These are phyloP conservation scores for Premnoplex brunnescens DNA, from an alignment of 2,797 vertebrate genomes.

Conservation along the genomic window DNA sequence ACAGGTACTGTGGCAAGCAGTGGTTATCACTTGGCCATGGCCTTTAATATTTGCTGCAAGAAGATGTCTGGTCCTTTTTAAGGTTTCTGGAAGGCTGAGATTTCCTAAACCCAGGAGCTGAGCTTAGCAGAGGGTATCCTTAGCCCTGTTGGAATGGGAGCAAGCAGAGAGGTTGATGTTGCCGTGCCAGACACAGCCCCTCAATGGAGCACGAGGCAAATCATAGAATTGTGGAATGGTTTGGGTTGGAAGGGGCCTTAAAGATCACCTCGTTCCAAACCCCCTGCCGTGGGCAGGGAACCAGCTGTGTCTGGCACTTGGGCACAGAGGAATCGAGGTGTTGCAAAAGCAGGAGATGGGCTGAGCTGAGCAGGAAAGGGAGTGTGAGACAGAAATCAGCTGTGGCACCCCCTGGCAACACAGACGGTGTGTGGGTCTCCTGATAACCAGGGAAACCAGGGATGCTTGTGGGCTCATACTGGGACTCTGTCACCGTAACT, in stretches of 20 bases:
- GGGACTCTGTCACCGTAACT: neutral
- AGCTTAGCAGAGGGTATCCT: neutral
- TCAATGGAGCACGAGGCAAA: neutral
- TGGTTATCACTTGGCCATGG: neutral
- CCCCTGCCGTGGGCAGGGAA: neutral
- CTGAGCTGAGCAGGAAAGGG: neutral
- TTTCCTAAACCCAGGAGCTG: neutral
- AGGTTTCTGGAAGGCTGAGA: neutral
- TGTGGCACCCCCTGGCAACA: rapidly evolving
- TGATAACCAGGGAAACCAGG: neutral
- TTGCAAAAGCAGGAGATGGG: neutral
- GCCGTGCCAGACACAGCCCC: neutral
- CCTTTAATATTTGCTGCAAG: neutral
- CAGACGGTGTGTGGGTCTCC: rapidly evolving
- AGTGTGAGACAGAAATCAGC: slow-evolving; percentile 32
- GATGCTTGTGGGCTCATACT: neutral
- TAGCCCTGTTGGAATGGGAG: neutral
- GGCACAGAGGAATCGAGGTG: neutral
- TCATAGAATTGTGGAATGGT: neutral
- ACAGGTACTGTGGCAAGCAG: neutral
- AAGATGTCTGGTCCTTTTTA: neutral
- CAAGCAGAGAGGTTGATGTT: rapidly evolving
- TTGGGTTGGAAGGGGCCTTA: neutral
- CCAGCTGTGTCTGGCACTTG: slow-evolving; percentile 30
- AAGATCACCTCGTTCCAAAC: neutral